These are phyloP conservation scores for Actinostola sp. DNA, from an alignment of 92 coral and sea anemone species.

Conservation along the genomic window DNA sequence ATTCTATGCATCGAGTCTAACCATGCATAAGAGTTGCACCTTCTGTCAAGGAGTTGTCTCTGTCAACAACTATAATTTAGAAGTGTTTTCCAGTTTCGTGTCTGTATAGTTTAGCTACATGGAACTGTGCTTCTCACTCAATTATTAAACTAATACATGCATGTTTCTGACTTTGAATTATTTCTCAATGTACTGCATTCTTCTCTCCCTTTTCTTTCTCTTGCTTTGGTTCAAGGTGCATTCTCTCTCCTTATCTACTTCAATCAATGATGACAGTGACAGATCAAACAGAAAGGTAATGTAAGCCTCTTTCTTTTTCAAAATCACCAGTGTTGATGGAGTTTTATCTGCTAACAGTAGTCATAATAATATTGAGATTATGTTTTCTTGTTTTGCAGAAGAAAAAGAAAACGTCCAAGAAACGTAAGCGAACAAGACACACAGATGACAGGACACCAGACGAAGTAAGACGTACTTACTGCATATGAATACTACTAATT, in stretches of 20 bases:
- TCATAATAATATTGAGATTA: too few species aligned
- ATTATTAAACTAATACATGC: neutral
- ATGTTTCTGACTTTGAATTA: too few species aligned
- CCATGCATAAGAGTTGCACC: too few species aligned
- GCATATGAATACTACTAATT: neutral
- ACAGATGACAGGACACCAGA: neutral
- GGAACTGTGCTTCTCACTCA: neutral
- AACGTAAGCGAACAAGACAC: constrained; percentile 16
- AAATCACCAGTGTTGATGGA: too few species aligned
- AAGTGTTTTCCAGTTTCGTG: too few species aligned
- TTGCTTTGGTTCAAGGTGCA: constrained; percentile 60
- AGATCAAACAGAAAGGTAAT: constrained; percentile 4
- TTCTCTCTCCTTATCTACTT: constrained; percentile 58
- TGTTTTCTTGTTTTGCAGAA: neutral
- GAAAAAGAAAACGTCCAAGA: constrained; percentile 7
- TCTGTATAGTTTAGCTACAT: too few species aligned
- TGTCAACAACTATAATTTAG: too few species aligned
- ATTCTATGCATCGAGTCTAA: too few species aligned
- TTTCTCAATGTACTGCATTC: constrained; percentile 10
- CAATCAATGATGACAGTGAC: constrained; percentile 62
- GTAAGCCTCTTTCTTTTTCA: too few species aligned
- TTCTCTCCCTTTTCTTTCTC: constrained; percentile 12
- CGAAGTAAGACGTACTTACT: neutral
- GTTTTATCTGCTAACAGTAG: too few species aligned
- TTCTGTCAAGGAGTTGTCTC: too few species aligned